Evolutionary conservation across 2,888 invertebrate genomes (phyloP).

Genomic region (Chaetoderma sp.): DNA sequence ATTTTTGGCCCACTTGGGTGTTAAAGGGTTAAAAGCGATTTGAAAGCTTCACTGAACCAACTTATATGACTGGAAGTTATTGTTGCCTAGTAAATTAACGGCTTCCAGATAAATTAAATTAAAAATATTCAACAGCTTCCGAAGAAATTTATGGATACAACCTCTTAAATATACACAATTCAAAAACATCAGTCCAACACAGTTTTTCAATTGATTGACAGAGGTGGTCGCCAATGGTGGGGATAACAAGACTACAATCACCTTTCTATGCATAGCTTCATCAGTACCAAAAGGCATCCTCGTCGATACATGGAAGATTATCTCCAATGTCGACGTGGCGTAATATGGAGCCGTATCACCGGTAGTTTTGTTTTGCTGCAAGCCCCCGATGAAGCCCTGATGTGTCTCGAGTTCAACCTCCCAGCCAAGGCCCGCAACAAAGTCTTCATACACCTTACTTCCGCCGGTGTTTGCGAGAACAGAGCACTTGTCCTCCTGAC

Average conservation of each 20-base stretch:
- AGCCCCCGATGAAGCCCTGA: slow-evolving; percentile 93
- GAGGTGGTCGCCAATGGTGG: too few relatives aligned
- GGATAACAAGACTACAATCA: slow-evolving; percentile 29
- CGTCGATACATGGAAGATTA: slow-evolving; percentile 97
- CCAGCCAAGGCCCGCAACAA: slow-evolving; percentile 78
- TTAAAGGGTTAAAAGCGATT: too few relatives aligned
- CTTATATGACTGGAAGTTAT: too few relatives aligned
- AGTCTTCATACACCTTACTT: slow-evolving; percentile 90
- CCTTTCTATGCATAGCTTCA: slow-evolving; percentile 67
- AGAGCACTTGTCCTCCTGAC: slow-evolving; percentile 96
- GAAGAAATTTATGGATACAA: too few relatives aligned
- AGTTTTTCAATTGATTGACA: too few relatives aligned
- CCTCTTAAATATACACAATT: too few relatives aligned
- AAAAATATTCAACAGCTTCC: too few relatives aligned
- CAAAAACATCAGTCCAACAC: too few relatives aligned
- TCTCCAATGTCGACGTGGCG: slow-evolving; percentile 92
- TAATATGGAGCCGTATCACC: slow-evolving; percentile 95
- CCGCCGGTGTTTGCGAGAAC: slow-evolving; percentile 92
- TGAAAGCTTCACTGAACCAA: too few relatives aligned
- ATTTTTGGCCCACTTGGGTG: too few relatives aligned
- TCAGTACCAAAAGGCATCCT: slow-evolving; percentile 89
- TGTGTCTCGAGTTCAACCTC: slow-evolving; percentile 93
- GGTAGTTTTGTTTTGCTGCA: slow-evolving; percentile 79
- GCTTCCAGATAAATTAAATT: too few relatives aligned
- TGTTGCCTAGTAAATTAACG: too few relatives aligned